These are phyloP conservation scores for Anneissia japonica DNA, from an alignment of 35 echinoderm and acorn worm genomes.

Conservation along the genomic window DNA sequence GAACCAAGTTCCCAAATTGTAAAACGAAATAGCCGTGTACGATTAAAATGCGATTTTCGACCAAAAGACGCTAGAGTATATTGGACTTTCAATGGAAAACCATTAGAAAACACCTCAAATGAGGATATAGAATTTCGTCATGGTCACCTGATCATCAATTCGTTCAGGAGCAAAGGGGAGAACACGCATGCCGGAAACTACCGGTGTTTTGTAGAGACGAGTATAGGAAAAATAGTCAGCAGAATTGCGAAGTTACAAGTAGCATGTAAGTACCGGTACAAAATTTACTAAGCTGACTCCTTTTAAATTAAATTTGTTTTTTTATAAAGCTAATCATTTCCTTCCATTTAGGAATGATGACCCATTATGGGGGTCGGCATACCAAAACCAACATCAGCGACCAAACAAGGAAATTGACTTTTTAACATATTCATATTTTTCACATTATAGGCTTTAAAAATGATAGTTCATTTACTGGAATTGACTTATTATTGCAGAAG, in stretches of 20 bases:
- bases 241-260: conserved; percentile 53
- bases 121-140: conserved; percentile 36
- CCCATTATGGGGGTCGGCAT: no score
- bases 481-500: no score
- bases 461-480: no score
- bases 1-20: conserved; percentile 75
- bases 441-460: no score
- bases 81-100: conserved; percentile 52
- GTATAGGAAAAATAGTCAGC: conserved; percentile 34
- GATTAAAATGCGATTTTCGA: conserved; percentile 60
- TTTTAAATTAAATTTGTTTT: no score
- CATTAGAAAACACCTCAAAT: background rate
- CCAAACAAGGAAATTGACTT: no score
- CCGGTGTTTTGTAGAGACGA: conserved; percentile 65
- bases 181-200: conserved; percentile 69
- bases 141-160: conserved; percentile 46
- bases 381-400: no score
- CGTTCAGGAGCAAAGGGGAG: conserved; percentile 30
- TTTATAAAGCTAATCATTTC: no score
- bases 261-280: conserved; percentile 60
- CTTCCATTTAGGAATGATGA: no score
- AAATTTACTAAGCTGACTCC: no score
- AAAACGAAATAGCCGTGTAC: conserved; percentile 56
- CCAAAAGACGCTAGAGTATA: conserved; percentile 75
- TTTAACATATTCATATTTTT: no score